These are phyloP conservation scores for Emys orbicularis DNA, from an alignment of 2,797 vertebrate genomes.

Conservation along the genomic window DNA sequence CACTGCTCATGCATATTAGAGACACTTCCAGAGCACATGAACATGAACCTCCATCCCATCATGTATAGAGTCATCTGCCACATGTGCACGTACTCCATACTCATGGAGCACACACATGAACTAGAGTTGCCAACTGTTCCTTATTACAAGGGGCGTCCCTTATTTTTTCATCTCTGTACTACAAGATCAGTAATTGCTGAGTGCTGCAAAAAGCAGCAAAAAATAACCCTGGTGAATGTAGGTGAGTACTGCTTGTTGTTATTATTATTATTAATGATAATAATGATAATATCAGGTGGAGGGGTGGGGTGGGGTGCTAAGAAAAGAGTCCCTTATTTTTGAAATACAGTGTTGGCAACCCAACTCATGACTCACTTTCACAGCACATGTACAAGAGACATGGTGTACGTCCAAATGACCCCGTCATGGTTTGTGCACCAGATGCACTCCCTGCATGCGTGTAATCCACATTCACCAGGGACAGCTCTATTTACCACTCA, in stretches of 20 bases:
- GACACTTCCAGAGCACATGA: neutral
- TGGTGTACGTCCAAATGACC: neutral
- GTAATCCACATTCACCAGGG: neutral
- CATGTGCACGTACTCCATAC: neutral
- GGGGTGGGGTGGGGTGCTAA: neutral
- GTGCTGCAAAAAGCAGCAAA: neutral
- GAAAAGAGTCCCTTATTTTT: neutral
- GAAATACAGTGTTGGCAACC: neutral
- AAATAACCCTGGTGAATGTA: neutral
- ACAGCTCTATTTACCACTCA: neutral
- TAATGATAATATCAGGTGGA: neutral
- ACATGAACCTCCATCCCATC: neutral
- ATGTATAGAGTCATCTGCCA: neutral
- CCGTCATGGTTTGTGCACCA: neutral
- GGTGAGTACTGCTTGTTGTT: neutral
- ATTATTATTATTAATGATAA: neutral
- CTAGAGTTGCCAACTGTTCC: neutral
- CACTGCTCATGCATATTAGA: neutral
- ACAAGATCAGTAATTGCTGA: too few relatives aligned
- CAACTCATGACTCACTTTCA: neutral
- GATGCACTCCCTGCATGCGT: neutral
- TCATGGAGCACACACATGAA: neutral
- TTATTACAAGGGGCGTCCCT: too few relatives aligned
- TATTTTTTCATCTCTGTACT: too few relatives aligned
- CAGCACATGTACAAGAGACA: neutral